Evolutionary conservation across 2,797 vertebrate species (phyloP), one percentile per base, ranked within the genome.

Genomic region (Babyrousa celebensis): DNA sequence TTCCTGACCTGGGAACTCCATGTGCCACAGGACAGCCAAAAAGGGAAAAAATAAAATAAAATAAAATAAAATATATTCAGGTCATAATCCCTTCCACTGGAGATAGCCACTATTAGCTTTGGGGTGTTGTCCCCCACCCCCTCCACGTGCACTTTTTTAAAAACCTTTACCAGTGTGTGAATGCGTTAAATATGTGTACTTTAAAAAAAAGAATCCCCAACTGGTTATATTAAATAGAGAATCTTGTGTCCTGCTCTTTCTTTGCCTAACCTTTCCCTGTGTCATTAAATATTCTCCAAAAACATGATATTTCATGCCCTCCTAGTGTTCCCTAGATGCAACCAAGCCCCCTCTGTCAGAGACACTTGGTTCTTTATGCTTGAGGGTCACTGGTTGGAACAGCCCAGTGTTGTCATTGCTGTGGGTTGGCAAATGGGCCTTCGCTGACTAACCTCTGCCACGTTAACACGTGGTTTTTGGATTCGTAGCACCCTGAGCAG

Each of bases 401-500:
- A 95, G 92, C 95, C 96, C 85, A 63, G 95, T 74, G 96, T 79
- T 96, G 93, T 94, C 95, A 78, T 96, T 91, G 82, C 97, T 97
- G 97, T 96, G 97, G 96, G 96, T 96, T 96, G 97, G 96, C 96
- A 97, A 48, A 84, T 67, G 96, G 96, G 93, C 95, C 96, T 87
- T 94, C 14, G 1, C 96, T 97, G 97, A 97, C 97, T 98, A 96
- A 97, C 96, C 87, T 97, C 96, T 96, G 95, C 95, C 97, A 96
- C 68, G 89, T 91, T 97, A 89, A 78, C 97, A 68, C 36, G 89
- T 92, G 94, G 97, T 89, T 97, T 98, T 96, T 98, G 79, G 85
- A 96, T 98, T 92, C 60, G 52, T 98, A 99, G 99, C 99, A 99
- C 98, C 99, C 99, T 1, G 98, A 98, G 95, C 99, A 99, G 96